phyloP scores from a whole-genome alignment of 2,888 invertebrate genomes.

The Plemyria rubiginata region DNA sequence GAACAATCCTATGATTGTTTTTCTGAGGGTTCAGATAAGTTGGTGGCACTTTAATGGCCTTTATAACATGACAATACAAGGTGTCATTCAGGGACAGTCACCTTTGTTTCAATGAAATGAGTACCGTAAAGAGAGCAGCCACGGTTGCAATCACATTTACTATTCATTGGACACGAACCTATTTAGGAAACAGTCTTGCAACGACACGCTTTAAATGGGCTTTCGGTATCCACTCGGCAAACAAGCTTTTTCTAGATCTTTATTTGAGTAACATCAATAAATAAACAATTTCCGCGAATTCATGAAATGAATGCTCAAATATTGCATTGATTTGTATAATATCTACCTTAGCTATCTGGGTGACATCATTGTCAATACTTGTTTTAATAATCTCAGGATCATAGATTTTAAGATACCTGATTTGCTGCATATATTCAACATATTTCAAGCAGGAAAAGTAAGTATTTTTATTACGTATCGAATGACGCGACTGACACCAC shows the following conservation, averaged over 20 bases:
- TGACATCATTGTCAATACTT: slow-evolving; percentile 20
- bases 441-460: not conserved
- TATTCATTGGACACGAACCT: slow-evolving; percentile 75
- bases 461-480: slow-evolving; percentile 50
- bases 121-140: slow-evolving; percentile 59
- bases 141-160: slow-evolving; percentile 66
- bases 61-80: slow-evolving; percentile 15
- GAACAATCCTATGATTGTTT: too few species aligned
- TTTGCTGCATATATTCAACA: slow-evolving; percentile 12
- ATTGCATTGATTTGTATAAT: not conserved
- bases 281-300: slow-evolving; percentile 28
- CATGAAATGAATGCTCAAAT: not conserved
- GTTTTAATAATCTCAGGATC: slow-evolving; percentile 11
- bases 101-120: slow-evolving; percentile 48
- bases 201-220: slow-evolving; percentile 61
- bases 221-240: slow-evolving; percentile 56
- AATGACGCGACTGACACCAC: slow-evolving; percentile 54
- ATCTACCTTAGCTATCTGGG: not conserved
- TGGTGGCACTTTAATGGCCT: too few species aligned
- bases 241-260: slow-evolving; percentile 55
- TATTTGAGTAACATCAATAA: slow-evolving; percentile 64
- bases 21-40: too few species aligned
- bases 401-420: slow-evolving; percentile 1
- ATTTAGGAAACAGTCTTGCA: slow-evolving; percentile 67
- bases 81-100: slow-evolving; percentile 45